Evolutionary conservation across 2,113 vertebrate species (phyloP), one percentile per base, ranked within the genome.

Genomic region (Clarias macrocephalus): DNA sequence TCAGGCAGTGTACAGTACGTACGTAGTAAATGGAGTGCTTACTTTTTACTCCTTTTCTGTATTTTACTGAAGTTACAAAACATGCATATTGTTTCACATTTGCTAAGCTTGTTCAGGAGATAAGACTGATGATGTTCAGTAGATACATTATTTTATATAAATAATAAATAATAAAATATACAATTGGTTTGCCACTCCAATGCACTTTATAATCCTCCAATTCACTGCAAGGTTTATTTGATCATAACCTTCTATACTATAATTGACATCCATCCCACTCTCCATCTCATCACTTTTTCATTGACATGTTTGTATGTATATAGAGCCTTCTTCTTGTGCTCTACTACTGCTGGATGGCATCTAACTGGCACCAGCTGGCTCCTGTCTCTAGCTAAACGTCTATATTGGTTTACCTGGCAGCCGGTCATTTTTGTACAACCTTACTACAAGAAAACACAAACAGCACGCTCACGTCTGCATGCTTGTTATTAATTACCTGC

Each of bases 301-400:
- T 28, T 82, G 12, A 60, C 42, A 42, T 75, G 72, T 48, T 48
- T 75, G 72, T 75, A 82, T 30, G 5, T 30, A 88, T 62, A 3
- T 30, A 48, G n/a, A 83, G 19, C 60, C 13, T 13, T 42, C 52
- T 28, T 59, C 21, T 76, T 86, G 33, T 84, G 42, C 72, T 57
- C 5, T 80, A 88, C 88, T 37, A 83, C 48, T 88, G 87, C 88
- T 89, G 65, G 48, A 75, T 85, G 70, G 37, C 48, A 28, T 48
- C 88, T 93, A 94, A 94, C 86, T 87, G 91, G 85, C 90, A 92
- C 91, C 94, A 95, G 91, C 91, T 95, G 94, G 86, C 85, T 62
- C 56, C 85, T 59, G 86, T 57, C 82, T 91, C 90, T 93, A 92
- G 92, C 92, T 93, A 90, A 92, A 90, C 87, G 92, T 89, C 94